Evolutionary conservation across 2,113 vertebrate species (phyloP).

Genomic region (Anolis carolinensis): DNA sequence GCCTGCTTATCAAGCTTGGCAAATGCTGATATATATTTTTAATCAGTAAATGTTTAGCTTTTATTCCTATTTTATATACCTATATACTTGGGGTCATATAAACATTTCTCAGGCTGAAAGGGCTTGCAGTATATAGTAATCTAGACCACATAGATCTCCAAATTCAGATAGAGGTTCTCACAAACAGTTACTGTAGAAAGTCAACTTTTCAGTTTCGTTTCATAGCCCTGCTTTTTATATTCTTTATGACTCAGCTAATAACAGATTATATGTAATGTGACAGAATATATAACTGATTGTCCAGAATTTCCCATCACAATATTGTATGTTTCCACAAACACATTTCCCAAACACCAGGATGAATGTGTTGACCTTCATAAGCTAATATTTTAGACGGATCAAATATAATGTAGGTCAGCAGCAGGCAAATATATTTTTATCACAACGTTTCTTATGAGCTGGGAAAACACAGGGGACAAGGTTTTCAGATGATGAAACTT

Average conservation of each 20-base stretch:
- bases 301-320: slow-evolving; percentile 23
- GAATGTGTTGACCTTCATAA: neutral
- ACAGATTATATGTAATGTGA: neutral
- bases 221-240: neutral
- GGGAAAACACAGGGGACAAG: slow-evolving; percentile 19
- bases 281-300: slow-evolving; percentile 13
- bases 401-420: neutral
- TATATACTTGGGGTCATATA: no score
- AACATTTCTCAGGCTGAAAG: no score
- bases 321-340: slow-evolving; percentile 22
- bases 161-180: neutral
- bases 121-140: no score
- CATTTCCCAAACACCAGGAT: neutral
- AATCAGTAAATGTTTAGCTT: no score
- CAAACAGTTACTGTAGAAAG: neutral
- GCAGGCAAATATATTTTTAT: neutral
- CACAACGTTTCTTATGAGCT: slow-evolving; percentile 44
- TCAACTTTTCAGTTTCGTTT: neutral
- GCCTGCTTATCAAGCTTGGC: no score
- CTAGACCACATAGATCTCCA: neutral
- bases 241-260: slow-evolving; percentile 3
- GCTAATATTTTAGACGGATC: slow-evolving; percentile 22
- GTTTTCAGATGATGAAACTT: slow-evolving; percentile 45
- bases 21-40: no score
- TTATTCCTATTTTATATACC: no score